These are phyloP conservation scores for Notarius lentiginosus DNA, from an alignment of 2,113 vertebrate genomes.

Conservation along the genomic window DNA sequence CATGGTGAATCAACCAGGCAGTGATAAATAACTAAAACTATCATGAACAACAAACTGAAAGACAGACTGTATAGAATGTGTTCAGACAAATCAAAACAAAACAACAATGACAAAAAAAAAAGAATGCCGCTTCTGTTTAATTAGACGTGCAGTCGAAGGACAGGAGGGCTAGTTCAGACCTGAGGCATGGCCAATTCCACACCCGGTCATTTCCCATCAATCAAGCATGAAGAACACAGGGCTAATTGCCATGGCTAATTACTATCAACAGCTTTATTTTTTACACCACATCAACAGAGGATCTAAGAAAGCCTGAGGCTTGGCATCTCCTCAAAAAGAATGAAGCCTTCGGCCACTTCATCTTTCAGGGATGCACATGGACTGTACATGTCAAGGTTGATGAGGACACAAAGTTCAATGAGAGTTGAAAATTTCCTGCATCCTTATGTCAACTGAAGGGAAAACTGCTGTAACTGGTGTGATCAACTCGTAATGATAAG, in stretches of 20 bases:
- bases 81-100: constrained; percentile 46
- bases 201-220: constrained; percentile 47
- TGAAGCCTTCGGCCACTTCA: background rate
- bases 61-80: constrained; percentile 33
- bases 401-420: constrained; percentile 35
- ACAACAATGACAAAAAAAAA: background rate
- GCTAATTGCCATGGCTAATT: constrained; percentile 50
- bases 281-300: background rate
- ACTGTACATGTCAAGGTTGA: constrained; percentile 31
- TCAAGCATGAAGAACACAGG: constrained; percentile 38
- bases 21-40: constrained; percentile 46
- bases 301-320: constrained; percentile 14
- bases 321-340: constrained; percentile 8
- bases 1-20: constrained; percentile 48
- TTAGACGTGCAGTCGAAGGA: constrained; percentile 14
- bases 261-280: constrained; percentile 53
- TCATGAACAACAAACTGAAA: constrained; percentile 18
- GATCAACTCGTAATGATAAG: too few species aligned
- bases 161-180: constrained; percentile 20
- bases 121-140: constrained; percentile 3
- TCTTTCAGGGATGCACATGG: constrained; percentile 46
- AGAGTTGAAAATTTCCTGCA: constrained; percentile 12
- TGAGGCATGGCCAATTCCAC: constrained; percentile 11
- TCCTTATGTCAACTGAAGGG: background rate
- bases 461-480: background rate